Evolutionary conservation across 2,888 invertebrate species (phyloP).

Genomic region (Koerneria pararmatus): DNA sequence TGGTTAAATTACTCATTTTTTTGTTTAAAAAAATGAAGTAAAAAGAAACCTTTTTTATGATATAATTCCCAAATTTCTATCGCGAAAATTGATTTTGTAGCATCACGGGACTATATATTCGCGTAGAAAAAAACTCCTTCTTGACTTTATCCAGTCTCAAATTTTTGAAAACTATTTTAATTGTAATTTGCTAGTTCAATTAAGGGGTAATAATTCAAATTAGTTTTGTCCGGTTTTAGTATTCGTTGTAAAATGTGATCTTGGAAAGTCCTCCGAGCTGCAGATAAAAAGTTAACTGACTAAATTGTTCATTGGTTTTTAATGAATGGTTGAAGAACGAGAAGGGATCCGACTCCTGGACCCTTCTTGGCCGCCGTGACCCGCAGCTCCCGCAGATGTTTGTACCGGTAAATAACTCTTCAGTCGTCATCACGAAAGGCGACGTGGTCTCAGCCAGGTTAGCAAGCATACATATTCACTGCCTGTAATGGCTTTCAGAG

Average conservation of each 20-base stretch:
- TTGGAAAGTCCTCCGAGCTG: too few relatives aligned
- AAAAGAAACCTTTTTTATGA: not conserved
- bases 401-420: constrained; percentile 72
- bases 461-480: not conserved
- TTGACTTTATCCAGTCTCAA: too few relatives aligned
- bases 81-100: too few relatives aligned
- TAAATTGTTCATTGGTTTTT: constrained; percentile 29
- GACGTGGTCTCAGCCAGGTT: constrained; percentile 67
- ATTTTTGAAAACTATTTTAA: too few relatives aligned
- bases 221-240: too few relatives aligned
- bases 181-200: too few relatives aligned
- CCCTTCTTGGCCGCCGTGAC: constrained; percentile 77
- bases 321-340: constrained; percentile 30
- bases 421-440: constrained; percentile 69
- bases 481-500: too few relatives aligned
- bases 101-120: too few relatives aligned
- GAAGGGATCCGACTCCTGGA: constrained; percentile 70
- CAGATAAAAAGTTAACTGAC: too few relatives aligned
- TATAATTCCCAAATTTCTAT: not conserved
- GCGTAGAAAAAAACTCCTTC: too few relatives aligned
- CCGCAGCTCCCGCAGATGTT: constrained; percentile 89
- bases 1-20: not conserved
- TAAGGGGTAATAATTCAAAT: too few relatives aligned
- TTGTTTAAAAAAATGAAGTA: not conserved
- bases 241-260: too few relatives aligned